Percentiles rank a stretch among this genome's conserved stretches.
Conservation (phyloP, 1,140 invertebrate species). For the Caerostris darwini region DNA sequence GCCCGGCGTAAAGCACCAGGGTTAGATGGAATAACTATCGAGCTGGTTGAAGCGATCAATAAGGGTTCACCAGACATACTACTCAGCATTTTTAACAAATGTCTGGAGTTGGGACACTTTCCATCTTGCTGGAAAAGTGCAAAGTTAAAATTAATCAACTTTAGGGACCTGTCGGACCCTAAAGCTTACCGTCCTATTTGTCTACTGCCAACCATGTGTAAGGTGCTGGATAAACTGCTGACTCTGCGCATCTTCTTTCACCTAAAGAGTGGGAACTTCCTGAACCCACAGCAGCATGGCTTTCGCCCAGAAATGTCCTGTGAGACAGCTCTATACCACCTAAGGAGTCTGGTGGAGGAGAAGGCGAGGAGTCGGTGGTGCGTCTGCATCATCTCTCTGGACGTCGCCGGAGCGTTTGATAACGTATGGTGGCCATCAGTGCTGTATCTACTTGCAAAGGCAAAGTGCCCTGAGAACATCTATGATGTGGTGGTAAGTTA, state of each 20-base stretch:
- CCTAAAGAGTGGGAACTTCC: background rate
- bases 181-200: conserved; percentile 79
- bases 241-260: background rate
- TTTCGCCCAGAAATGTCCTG: background rate
- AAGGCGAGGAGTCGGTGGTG: background rate
- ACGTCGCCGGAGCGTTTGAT: background rate
- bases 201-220: conserved; percentile 61
- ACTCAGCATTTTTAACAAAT: background rate
- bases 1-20: background rate
- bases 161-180: conserved; percentile 73
- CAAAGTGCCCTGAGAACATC: background rate
- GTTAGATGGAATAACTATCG: background rate
- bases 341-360: background rate
- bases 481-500: background rate
- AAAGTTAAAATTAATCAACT: conserved; percentile 78
- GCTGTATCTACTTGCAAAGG: background rate
- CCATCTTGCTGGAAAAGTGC: conserved; percentile 78
- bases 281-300: background rate
- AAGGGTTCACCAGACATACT: background rate
- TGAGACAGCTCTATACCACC: background rate
- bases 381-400: background rate
- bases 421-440: background rate
- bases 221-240: conserved; percentile 56
- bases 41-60: background rate
- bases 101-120: background rate